Percentiles rank a stretch among this genome's conserved stretches.
Evolutionary conservation across 2,797 vertebrate genomes (phyloP).

Genomic region (Eulemur rubriventer): DNA sequence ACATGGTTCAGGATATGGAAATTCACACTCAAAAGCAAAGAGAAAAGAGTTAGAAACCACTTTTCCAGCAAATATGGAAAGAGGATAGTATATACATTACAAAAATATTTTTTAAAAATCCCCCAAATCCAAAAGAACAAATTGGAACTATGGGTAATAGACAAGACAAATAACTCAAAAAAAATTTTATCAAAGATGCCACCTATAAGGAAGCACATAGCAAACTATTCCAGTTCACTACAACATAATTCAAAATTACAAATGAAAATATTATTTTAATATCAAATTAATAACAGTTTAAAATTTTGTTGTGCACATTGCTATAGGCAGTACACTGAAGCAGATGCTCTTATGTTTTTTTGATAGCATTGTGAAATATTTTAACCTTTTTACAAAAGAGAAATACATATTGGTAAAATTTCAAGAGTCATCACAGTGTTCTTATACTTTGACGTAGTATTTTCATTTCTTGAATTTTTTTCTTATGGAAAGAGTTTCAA

Average conservation of each 20-base stretch:
- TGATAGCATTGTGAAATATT: background rate
- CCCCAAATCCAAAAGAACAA: background rate
- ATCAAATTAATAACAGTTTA: background rate
- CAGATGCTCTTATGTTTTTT: background rate
- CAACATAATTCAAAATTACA: background rate
- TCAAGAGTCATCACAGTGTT: background rate
- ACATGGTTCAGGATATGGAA: background rate
- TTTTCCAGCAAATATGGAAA: background rate
- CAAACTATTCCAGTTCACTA: background rate
- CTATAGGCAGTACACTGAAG: background rate
- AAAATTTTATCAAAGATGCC: background rate
- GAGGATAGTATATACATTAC: background rate
- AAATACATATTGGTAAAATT: background rate
- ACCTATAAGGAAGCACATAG: background rate
- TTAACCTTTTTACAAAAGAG: background rate
- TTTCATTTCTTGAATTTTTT: background rate
- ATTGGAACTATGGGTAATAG: background rate
- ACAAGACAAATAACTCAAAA: background rate
- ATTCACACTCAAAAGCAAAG: background rate
- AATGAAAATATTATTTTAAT: background rate
- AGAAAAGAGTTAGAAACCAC: background rate
- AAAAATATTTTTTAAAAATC: slow-evolving; percentile 6
- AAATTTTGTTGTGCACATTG: background rate
- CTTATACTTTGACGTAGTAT: background rate
- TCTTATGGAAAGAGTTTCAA: background rate